These are phyloP conservation scores for Notolepis coatsorum DNA, from an alignment of 2,797 vertebrate species.

Conservation along the genomic window DNA sequence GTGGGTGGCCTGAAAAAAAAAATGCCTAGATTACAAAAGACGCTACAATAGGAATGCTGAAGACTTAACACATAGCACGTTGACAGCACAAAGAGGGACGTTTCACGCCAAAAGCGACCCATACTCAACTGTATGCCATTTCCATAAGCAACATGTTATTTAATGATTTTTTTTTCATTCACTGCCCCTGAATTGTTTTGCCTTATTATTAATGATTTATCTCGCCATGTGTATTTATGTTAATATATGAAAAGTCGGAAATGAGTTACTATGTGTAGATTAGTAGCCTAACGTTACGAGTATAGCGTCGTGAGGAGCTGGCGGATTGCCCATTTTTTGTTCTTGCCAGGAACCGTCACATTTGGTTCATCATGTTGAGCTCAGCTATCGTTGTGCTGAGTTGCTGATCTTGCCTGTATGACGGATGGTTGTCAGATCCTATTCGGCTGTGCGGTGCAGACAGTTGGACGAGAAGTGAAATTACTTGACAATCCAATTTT, in stretches of 20 bases:
- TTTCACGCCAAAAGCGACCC: neutral
- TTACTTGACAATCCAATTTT: slow-evolving; percentile 44
- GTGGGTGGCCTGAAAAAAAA: slow-evolving; percentile 7
- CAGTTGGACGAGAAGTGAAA: slow-evolving; percentile 22
- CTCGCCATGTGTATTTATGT: neutral
- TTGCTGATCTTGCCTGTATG: neutral
- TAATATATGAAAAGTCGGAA: neutral
- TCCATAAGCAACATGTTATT: neutral
- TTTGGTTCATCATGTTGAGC: slow-evolving; percentile 5
- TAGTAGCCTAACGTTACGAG: too few relatives aligned
- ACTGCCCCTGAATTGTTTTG: neutral
- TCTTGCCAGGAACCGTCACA: neutral
- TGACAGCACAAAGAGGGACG: slow-evolving; percentile 25
- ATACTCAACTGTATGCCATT: slow-evolving; percentile 6
- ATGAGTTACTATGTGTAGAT: neutral
- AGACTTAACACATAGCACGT: neutral
- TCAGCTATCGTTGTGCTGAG: neutral
- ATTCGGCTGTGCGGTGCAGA: too few relatives aligned
- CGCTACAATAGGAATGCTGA: neutral
- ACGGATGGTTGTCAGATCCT: too few relatives aligned
- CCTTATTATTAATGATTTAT: neutral
- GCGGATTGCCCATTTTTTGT: neutral
- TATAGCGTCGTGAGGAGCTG: slow-evolving; percentile 11
- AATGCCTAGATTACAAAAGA: slow-evolving; percentile 4
- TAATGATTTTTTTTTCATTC: neutral